Conservation (phyloP, 1,140 invertebrate genomes). For the Sinonovacula constricta region DNA sequence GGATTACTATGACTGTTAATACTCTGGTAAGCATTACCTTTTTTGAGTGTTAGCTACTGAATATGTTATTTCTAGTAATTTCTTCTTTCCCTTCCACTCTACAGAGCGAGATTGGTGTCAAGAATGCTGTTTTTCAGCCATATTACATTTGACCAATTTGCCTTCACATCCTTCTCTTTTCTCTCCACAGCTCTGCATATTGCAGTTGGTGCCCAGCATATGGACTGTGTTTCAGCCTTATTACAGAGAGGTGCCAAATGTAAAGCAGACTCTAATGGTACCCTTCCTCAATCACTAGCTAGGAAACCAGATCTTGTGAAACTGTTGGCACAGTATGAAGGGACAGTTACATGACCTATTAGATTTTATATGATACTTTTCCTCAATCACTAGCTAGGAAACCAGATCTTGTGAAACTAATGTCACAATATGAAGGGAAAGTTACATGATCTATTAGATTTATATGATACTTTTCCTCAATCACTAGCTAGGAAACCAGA, state of each 20-base stretch:
- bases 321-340: too few species aligned
- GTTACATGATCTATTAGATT: too few species aligned
- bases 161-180: not conserved
- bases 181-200: constrained; percentile 38
- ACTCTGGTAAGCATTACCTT: not conserved
- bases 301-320: constrained; percentile 32
- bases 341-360: too few species aligned
- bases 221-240: constrained; percentile 42
- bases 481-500: constrained; percentile 24
- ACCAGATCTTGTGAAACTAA: too few species aligned
- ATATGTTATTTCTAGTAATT: too few species aligned
- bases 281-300: constrained; percentile 17
- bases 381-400: constrained; percentile 19
- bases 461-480: constrained; percentile 25
- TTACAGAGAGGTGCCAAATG: constrained; percentile 20
- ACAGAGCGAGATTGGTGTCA: too few species aligned
- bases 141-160: not conserved
- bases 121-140: too few species aligned
- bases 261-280: constrained; percentile 12
- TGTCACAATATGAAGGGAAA: too few species aligned
- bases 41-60: not conserved
- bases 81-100: too few species aligned
- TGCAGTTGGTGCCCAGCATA: constrained; percentile 38
- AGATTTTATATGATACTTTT: constrained; percentile 28
- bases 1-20: too few species aligned